Conservation (phyloP, 2,888 invertebrate genomes). For the Drosophila pseudotakahashii region DNA sequence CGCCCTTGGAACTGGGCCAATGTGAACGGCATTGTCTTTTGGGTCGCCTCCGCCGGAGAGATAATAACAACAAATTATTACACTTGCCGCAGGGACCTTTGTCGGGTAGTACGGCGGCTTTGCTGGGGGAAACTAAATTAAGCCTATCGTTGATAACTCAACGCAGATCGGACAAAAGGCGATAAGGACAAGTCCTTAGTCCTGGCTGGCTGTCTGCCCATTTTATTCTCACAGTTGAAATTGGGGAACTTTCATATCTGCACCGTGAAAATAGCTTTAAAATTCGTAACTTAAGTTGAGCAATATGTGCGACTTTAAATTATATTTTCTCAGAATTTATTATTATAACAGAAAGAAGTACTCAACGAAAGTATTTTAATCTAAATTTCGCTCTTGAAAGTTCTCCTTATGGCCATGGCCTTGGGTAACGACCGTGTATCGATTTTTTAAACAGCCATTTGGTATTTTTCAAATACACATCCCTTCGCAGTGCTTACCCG, state of each 20-base stretch:
- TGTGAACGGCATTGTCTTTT: constrained; percentile 60
- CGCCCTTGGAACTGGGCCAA: constrained; percentile 71
- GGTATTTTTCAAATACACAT: constrained; percentile 26
- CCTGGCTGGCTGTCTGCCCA: constrained; percentile 10
- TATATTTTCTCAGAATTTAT: too few species aligned
- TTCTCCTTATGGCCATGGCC: not conserved
- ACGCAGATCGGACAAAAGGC: constrained; percentile 44
- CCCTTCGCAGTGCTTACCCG: constrained; percentile 41
- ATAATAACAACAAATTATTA: constrained; percentile 57
- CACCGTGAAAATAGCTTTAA: not conserved
- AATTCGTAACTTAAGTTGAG: too few species aligned
- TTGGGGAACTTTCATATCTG: not conserved
- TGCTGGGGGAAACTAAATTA: constrained; percentile 46
- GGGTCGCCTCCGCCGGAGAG: constrained; percentile 32
- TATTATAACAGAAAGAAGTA: too few species aligned
- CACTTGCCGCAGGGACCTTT: constrained; percentile 44
- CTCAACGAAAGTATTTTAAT: too few species aligned
- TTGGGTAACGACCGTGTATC: constrained; percentile 38
- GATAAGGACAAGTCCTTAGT: constrained; percentile 26
- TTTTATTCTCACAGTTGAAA: constrained; percentile 25
- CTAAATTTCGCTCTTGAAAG: not conserved
- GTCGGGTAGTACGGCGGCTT: not conserved
- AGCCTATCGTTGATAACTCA: constrained; percentile 52
- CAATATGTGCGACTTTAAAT: too few species aligned
- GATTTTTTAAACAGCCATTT: constrained; percentile 56